A percentile compares a stretch with the other conserved stretches of the same genome.
phyloP scores from a whole-genome alignment of 2,797 vertebrate species.

The Cichlasoma orientale region DNA sequence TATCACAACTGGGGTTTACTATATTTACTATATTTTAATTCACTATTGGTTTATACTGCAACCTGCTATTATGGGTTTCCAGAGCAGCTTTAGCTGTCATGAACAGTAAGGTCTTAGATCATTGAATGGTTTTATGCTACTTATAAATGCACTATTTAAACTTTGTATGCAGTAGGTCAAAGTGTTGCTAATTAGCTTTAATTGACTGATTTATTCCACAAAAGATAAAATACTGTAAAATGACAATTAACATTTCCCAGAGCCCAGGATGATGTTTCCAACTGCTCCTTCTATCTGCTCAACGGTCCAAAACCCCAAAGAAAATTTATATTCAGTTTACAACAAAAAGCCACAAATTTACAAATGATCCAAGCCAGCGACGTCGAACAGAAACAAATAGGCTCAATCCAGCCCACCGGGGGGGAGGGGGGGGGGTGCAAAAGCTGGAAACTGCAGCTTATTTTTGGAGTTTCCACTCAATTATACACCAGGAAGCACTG shows the following conservation, averaged over 20 bases:
- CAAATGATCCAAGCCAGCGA: background rate
- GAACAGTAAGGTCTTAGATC: background rate
- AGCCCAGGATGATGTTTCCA: background rate
- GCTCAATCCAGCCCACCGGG: background rate
- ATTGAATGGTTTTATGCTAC: background rate
- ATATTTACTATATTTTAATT: background rate
- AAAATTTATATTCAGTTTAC: background rate
- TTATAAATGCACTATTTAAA: background rate
- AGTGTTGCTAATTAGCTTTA: background rate
- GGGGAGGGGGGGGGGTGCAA: background rate
- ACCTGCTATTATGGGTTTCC: background rate
- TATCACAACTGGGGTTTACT: background rate
- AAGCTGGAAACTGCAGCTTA: too few relatives aligned
- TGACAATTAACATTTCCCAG: background rate
- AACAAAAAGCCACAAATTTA: background rate
- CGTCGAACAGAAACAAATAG: background rate
- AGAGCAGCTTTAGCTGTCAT: background rate
- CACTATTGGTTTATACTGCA: background rate
- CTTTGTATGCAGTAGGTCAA: background rate
- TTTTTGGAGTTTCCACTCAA: background rate
- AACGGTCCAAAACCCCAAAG: background rate
- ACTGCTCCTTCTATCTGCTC: background rate
- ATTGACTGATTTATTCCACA: background rate
- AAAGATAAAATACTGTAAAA: slow-evolving; percentile 2
- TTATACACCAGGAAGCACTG: background rate